These are phyloP conservation scores for Drosophila ustulata DNA, from an alignment of 2,888 invertebrate genomes.

Conservation along the genomic window DNA sequence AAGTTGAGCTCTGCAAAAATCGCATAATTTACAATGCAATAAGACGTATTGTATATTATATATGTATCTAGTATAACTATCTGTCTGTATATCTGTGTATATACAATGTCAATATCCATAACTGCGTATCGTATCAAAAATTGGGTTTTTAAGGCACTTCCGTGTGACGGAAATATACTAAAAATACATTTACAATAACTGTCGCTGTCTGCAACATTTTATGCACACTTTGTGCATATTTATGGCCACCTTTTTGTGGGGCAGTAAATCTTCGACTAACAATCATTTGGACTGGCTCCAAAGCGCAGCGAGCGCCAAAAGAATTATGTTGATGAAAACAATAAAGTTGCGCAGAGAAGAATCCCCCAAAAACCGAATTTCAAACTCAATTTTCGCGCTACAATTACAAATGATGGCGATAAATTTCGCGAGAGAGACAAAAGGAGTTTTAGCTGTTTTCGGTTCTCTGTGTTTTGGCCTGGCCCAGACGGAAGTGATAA, in stretches of 20 bases:
- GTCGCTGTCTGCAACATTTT: slow-evolving; percentile 47
- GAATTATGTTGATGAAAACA: slow-evolving; percentile 79
- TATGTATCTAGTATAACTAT: slow-evolving; percentile 10
- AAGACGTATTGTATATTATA: slow-evolving; percentile 27
- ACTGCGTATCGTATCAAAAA: slow-evolving; percentile 70
- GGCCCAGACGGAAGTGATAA: slow-evolving; percentile 73
- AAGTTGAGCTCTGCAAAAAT: slow-evolving; percentile 70
- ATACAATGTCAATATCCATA: slow-evolving; percentile 46
- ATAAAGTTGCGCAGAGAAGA: slow-evolving; percentile 56
- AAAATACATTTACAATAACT: slow-evolving; percentile 49
- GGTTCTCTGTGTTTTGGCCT: slow-evolving; percentile 17
- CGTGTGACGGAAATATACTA: slow-evolving; percentile 85
- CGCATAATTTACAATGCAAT: slow-evolving; percentile 72
- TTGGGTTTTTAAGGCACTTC: slow-evolving; percentile 83
- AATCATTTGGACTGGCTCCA: slow-evolving; percentile 75
- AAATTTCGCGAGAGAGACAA: slow-evolving; percentile 77
- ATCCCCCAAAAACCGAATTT: slow-evolving; percentile 41
- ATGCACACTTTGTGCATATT: slow-evolving; percentile 52
- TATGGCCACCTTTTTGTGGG: slow-evolving; percentile 59
- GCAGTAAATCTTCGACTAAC: slow-evolving; percentile 74
- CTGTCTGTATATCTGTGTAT: slow-evolving; percentile 7
- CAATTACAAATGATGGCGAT: slow-evolving; percentile 83
- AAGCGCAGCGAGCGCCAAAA: slow-evolving; percentile 64
- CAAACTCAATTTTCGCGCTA: slow-evolving; percentile 79
- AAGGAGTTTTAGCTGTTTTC: slow-evolving; percentile 52